Evolutionary conservation across 2,888 invertebrate species (phyloP).

Genomic region (Caenorhabditis macrosperma): DNA sequence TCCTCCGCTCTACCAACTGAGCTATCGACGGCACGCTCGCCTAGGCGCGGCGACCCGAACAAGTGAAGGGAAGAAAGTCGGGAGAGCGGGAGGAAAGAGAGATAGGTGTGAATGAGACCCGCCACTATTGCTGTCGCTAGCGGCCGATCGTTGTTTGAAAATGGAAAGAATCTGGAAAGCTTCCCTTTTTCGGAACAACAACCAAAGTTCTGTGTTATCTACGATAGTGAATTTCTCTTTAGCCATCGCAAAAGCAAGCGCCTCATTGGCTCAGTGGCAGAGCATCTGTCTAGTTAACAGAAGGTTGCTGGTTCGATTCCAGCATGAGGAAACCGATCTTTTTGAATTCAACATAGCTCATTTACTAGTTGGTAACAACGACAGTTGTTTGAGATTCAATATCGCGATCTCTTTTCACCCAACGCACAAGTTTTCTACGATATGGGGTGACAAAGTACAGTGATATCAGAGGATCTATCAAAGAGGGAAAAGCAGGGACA

Average conservation of each 20-base stretch:
- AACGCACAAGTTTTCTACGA: slow-evolving; percentile 3
- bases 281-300: slow-evolving; percentile 80
- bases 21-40: slow-evolving; percentile 64
- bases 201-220: too few relatives aligned
- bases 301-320: slow-evolving; percentile 80
- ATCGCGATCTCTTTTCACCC: slow-evolving; percentile 3
- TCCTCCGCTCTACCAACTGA: slow-evolving; percentile 73
- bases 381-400: background rate
- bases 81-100: background rate
- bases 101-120: too few relatives aligned
- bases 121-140: too few relatives aligned
- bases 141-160: too few relatives aligned
- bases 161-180: too few relatives aligned
- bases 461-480: background rate
- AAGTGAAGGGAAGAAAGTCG: too few relatives aligned
- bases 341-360: background rate
- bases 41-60: background rate
- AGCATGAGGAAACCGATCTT: slow-evolving; percentile 69
- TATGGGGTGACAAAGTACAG: slow-evolving; percentile 20
- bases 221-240: too few relatives aligned
- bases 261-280: slow-evolving; percentile 79
- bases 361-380: background rate
- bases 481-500: background rate
- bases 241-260: slow-evolving; percentile 35
- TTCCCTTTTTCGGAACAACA: too few relatives aligned